Percentiles rank a stretch among this genome's conserved stretches.
phyloP scores from a whole-genome alignment of 92 coral and sea anemone genomes.

The Siderastrea siderea region DNA sequence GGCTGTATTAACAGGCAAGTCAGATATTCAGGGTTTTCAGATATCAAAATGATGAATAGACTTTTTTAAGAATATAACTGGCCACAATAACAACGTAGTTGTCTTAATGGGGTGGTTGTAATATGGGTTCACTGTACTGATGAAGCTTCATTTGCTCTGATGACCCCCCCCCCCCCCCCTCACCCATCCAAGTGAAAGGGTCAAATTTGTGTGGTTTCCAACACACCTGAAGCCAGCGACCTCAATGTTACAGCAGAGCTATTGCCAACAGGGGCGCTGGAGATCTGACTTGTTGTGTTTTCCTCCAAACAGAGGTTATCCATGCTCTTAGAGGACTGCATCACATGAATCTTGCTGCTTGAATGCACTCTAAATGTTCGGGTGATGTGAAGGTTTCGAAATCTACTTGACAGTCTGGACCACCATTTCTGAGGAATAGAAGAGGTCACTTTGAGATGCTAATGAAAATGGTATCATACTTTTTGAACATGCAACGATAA shows the following conservation, averaged over 20 bases:
- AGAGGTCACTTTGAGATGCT: neutral
- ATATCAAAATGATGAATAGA: too few species aligned
- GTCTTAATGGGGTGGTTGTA: too few species aligned
- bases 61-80: too few species aligned
- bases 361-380: conserved; percentile 46
- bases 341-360: conserved; percentile 33
- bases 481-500: too few species aligned
- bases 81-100: too few species aligned
- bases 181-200: too few species aligned
- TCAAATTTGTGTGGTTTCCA: neutral
- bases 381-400: conserved; percentile 68
- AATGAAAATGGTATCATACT: too few species aligned
- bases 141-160: too few species aligned
- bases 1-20: too few species aligned
- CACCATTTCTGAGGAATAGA: conserved; percentile 72
- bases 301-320: conserved; percentile 17
- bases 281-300: neutral
- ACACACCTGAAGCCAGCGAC: conserved; percentile 43
- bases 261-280: neutral
- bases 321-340: conserved; percentile 20
- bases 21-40: too few species aligned
- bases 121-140: too few species aligned
- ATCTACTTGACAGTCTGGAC: conserved; percentile 81
- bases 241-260: conserved; percentile 16
- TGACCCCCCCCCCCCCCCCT: too few species aligned